phyloP scores from a whole-genome alignment of 2,113 vertebrate genomes.

The Accipiter virgatus region DNA sequence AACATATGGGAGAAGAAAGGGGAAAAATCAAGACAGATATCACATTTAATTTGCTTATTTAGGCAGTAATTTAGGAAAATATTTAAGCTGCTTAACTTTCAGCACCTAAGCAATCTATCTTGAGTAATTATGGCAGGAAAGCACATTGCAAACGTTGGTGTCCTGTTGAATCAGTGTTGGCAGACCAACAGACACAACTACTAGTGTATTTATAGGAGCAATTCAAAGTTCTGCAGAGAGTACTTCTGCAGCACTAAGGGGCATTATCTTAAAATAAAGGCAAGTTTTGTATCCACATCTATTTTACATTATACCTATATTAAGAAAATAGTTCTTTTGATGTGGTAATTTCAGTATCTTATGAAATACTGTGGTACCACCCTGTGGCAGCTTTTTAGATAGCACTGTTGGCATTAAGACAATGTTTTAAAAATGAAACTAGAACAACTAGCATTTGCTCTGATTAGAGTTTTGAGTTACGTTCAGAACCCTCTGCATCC shows the following conservation, averaged over 20 bases:
- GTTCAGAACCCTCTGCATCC: neutral
- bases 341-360: neutral
- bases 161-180: neutral
- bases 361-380: slow-evolving; percentile 32
- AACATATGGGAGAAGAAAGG: neutral
- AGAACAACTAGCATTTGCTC: neutral
- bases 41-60: neutral
- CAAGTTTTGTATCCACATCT: neutral
- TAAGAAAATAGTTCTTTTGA: neutral
- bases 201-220: neutral
- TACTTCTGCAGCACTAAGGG: neutral
- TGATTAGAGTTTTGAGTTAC: neutral
- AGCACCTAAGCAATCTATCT: neutral
- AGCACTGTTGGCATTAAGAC: neutral
- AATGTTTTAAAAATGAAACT: neutral
- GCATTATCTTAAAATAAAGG: neutral
- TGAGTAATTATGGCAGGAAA: neutral
- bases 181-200: neutral
- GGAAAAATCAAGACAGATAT: neutral
- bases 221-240: neutral
- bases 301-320: neutral
- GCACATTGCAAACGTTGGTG: fast-evolving
- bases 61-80: neutral
- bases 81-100: neutral
- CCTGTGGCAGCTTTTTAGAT: slow-evolving; percentile 38